Base-by-base conservation (phyloP, 2,113 vertebrate species). In the Eolophus roseicapilla region DNA sequence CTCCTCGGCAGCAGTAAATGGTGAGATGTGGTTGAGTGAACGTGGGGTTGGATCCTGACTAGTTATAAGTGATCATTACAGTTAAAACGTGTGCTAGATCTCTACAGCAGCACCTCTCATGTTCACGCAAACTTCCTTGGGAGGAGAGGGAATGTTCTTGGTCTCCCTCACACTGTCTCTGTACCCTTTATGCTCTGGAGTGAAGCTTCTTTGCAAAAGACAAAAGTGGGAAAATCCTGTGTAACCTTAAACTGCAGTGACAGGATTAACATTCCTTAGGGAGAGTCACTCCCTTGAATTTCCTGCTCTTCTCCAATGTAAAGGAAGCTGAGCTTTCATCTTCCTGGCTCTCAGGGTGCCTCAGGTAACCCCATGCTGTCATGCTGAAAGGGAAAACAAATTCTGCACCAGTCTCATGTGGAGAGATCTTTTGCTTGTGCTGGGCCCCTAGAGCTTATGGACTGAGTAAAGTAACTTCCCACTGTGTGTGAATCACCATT, bases 311-410 rank as follows among this genome's bases (percentile, higher is more conserved):
- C 44, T 80, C 67, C 83, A 41, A 35, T 60, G 43, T 86, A 64
- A 71, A 75, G 87, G 87, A 73, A 90, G 76, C 73, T 90, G 94
- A 86, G 90, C 76, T 92, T 95, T 95, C 76, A 81, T 86, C 76
- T 88, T 70, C 39, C 3, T 31, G 59, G 88, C 90, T 95, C 79
- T 44, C 35, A 11, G 69, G 81, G 63, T 93, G 92, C 94, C 95
- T 88, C 75, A 76, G 76, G 55, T 96, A 88, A 92, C 95, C 73
- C 93, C 46, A 3, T 33, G 1, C 55, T 49, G 50, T 77, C 64
- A n/a, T 4, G 24, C 76, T 96, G 82, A 60, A 77, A 78, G 82
- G 73, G 47, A 41, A 79, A 94, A 57, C 49, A 86, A 71, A 64
- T 68, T 71, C 52, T 81, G 50, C 69, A 52, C 20, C 68, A 83